These are phyloP conservation scores for Thunnus thynnus DNA, from an alignment of 2,113 vertebrate species.

Conservation along the genomic window DNA sequence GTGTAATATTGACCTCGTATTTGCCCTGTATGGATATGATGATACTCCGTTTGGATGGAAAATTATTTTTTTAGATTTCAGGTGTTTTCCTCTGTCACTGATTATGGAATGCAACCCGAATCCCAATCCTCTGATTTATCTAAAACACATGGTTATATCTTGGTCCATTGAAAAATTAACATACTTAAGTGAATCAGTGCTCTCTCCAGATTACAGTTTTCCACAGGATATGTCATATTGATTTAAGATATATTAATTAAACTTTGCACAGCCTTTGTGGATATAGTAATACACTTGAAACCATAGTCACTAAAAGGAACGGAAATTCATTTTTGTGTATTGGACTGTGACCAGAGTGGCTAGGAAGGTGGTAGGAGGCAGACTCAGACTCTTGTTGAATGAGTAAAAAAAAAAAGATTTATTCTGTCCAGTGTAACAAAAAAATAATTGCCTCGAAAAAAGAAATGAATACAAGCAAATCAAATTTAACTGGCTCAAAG, in stretches of 20 bases:
- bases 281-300: conserved; percentile 65
- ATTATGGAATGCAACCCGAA: not conserved
- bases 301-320: conserved; percentile 69
- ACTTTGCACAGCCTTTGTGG: conserved; percentile 50
- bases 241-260: conserved; percentile 72
- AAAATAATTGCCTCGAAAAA: too few species aligned
- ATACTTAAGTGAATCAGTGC: conserved; percentile 4
- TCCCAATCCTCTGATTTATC: not conserved
- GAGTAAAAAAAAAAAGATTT: too few species aligned
- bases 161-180: conserved; percentile 5
- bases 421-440: too few species aligned
- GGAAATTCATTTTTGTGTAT: conserved; percentile 77
- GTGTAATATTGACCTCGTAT: not conserved
- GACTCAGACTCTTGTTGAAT: too few species aligned
- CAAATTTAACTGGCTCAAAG: too few species aligned
- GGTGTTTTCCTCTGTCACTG: conserved; percentile 12
- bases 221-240: conserved; percentile 48
- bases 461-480: too few species aligned
- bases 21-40: not conserved
- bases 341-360: conserved; percentile 37
- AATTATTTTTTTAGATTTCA: not conserved
- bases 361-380: too few species aligned
- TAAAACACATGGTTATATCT: not conserved
- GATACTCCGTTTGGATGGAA: not conserved
- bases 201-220: conserved; percentile 29